Evolutionary conservation across 2,113 vertebrate genomes (phyloP), one percentile per base, ranked within the genome.

Genomic region (Passer domesticus): DNA sequence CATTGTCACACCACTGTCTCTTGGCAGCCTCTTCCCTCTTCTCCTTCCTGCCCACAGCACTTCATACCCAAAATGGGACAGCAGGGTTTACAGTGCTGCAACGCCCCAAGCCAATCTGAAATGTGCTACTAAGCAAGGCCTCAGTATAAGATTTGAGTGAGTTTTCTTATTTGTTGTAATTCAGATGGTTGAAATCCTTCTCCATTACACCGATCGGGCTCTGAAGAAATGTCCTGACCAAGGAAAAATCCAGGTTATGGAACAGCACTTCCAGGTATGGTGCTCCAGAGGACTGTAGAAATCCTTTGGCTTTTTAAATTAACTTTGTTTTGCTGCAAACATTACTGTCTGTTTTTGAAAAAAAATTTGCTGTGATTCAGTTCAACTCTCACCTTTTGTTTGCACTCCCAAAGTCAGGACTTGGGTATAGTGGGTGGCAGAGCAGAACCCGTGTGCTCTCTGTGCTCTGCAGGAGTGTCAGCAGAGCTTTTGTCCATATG

Each of bases 191-290:
- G 99, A 99, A 97, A 98, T 99, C 76, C 97, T 99, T 35, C 98
- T 99, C 85, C 99, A 99, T 96, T 99, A 99, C 60, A 97, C 98
- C 8, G 99, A 99, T 60, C 97, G 98, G 47, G 96, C 98, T 78
- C 69, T 99, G 96, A 99, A 98, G 97, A 99, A 99, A 86, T 99
- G 99, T 96, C 99, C 99, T 21, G 99, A 99, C 55, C 99, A 99
- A 90, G 99, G 99, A 0, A 99, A 99, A 95, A 98, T 99, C 95
- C 99, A 99, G 89, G 98, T 99, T 55, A 99, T 99, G 99, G 99
- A 99, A 94, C 99, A 99, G 30, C 99, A 99, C 95, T 99, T 99
- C 86, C 98, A 99, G 97, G 99, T 99, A 98, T 25, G 49, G 3
- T 49, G 33, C 25, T 50, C 49, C 39, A 66, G 50, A 76, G 35